Evolutionary conservation across 2,888 invertebrate species (phyloP).

Genomic region (Azorinus chamasolen): DNA sequence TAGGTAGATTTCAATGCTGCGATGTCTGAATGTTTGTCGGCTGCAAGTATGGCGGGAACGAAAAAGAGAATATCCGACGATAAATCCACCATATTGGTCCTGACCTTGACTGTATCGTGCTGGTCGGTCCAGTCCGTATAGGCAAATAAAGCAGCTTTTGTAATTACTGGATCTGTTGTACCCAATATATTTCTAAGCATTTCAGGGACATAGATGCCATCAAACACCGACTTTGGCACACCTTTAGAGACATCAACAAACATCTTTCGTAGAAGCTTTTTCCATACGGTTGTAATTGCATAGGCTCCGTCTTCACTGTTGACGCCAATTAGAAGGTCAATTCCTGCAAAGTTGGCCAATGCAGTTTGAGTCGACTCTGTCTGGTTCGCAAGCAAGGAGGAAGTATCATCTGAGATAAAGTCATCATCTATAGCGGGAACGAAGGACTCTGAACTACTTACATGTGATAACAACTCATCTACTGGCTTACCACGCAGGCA

Average conservation of each 20-base stretch:
- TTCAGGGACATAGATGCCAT: slow-evolving; percentile 16
- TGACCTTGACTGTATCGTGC: slow-evolving; percentile 90
- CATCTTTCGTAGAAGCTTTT: background rate
- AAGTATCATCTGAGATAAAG: slow-evolving; percentile 94
- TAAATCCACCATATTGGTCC: slow-evolving; percentile 95
- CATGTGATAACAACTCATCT: slow-evolving; percentile 34
- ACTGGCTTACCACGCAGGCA: slow-evolving; percentile 60
- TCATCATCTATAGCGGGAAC: slow-evolving; percentile 96
- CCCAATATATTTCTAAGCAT: slow-evolving; percentile 2
- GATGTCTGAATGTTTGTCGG: slow-evolving; percentile 16
- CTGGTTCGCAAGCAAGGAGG: slow-evolving; percentile 93
- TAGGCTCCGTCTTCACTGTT: slow-evolving; percentile 46
- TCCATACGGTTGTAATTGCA: slow-evolving; percentile 5
- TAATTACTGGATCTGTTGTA: background rate
- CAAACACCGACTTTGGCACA: slow-evolving; percentile 25
- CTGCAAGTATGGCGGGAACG: slow-evolving; percentile 92
- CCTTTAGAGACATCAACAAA: slow-evolving; percentile 22
- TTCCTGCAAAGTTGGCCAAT: slow-evolving; percentile 87
- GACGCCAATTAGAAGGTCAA: slow-evolving; percentile 55
- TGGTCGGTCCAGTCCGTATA: slow-evolving; percentile 36
- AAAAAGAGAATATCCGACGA: slow-evolving; percentile 98
- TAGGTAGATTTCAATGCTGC: slow-evolving; percentile 88
- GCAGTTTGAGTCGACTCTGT: slow-evolving; percentile 93
- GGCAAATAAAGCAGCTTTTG: slow-evolving; percentile 35
- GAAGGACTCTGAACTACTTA: slow-evolving; percentile 88